phyloP scores from a whole-genome alignment of 35 echinoderm and acorn worm genomes.

The Anneissia japonica region DNA sequence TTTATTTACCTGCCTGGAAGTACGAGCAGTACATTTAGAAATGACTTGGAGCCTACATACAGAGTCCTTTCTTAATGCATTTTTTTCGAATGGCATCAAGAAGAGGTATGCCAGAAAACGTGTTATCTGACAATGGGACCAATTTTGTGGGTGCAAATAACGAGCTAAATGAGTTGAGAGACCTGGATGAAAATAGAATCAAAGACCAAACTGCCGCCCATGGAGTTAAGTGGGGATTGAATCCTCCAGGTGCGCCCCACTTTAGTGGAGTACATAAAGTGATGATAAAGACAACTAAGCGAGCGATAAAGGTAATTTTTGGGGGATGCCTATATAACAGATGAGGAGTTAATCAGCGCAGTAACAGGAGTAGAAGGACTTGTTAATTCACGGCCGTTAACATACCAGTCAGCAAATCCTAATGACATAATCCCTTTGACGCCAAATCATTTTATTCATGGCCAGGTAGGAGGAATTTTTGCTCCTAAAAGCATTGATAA shows the following conservation, averaged over 20 bases:
- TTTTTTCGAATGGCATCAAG: neutral
- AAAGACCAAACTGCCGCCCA: neutral
- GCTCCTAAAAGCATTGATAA: neutral
- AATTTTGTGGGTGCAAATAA: constrained; percentile 24
- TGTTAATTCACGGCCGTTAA: neutral
- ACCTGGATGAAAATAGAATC: neutral
- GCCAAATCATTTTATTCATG: constrained; percentile 12
- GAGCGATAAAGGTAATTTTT: constrained; percentile 19
- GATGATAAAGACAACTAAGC: constrained; percentile 13
- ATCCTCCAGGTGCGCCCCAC: neutral
- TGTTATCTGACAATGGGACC: constrained; percentile 19
- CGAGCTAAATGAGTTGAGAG: neutral
- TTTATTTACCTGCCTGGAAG: constrained; percentile 35
- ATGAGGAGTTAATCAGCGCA: neutral
- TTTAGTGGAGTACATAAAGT: constrained; percentile 27
- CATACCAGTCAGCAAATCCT: neutral
- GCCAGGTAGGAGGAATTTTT: neutral
- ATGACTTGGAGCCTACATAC: constrained; percentile 24
- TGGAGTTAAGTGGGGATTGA: constrained; percentile 1
- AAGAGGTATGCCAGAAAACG: neutral
- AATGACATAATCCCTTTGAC: neutral
- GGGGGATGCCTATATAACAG: constrained; percentile 2
- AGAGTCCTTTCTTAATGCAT: neutral
- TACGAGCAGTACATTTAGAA: constrained; percentile 38
- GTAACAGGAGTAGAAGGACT: constrained; percentile 4